phyloP scores from a whole-genome alignment of 1,140 invertebrate genomes.

The Liolophura sinensis region DNA sequence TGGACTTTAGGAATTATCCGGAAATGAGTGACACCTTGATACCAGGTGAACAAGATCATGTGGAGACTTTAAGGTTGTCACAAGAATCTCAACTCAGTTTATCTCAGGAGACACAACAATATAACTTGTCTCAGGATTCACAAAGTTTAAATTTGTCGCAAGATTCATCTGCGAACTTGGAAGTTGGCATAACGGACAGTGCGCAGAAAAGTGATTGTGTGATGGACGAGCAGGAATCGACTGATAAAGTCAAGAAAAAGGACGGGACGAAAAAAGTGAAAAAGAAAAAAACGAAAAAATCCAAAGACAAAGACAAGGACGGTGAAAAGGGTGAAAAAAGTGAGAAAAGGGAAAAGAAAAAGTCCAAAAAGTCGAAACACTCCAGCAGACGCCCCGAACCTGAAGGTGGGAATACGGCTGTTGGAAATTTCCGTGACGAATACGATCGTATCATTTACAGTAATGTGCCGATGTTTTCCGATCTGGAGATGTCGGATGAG shows the following conservation, averaged over 20 bases:
- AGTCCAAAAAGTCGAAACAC: neutral
- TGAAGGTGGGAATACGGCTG: constrained; percentile 43
- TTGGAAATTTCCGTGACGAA: constrained; percentile 27
- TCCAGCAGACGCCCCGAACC: constrained; percentile 40
- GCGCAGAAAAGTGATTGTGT: too few species aligned
- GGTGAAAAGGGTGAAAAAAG: constrained; percentile 13
- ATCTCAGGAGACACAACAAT: too few species aligned
- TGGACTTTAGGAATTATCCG: too few species aligned
- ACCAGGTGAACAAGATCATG: too few species aligned
- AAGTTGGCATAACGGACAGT: too few species aligned
- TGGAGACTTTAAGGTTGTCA: too few species aligned
- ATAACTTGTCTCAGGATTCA: too few species aligned
- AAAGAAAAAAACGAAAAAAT: constrained; percentile 28
- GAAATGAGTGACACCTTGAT: too few species aligned
- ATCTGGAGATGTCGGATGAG: constrained; percentile 44
- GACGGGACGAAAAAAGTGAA: constrained; percentile 20
- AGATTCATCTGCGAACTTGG: too few species aligned
- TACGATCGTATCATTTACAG: constrained; percentile 50
- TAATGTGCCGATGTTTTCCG: constrained; percentile 53
- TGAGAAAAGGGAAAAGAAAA: constrained; percentile 3
- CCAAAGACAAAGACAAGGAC: constrained; percentile 22
- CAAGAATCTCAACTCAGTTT: too few species aligned
- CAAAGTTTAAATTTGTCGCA: too few species aligned
- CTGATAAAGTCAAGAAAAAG: neutral
- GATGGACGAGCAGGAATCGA: too few species aligned